Evolutionary conservation across 2,113 vertebrate species (phyloP), one percentile per base, ranked within the genome.

Genomic region (Dolichallabes microphthalmus): DNA sequence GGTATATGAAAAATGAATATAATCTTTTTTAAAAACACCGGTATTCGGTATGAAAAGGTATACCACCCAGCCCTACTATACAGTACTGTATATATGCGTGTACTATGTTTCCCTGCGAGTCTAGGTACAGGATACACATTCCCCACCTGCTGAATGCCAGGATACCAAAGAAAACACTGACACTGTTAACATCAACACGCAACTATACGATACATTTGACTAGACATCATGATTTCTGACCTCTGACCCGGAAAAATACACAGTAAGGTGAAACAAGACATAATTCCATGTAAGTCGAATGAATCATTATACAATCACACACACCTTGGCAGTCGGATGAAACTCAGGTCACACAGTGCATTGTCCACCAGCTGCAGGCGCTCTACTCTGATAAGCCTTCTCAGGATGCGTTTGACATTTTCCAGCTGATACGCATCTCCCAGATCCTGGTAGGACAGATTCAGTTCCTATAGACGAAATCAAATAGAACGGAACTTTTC

Each of bases 371-470:
- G 86, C 92, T 97, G 97, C 69, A 98, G 96, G 35, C 92, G 96
- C 93, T 98, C 96, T 55, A 97, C 97, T 4, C 96, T 93, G 89
- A 99, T 98, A 83, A 98, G 89, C 88, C 96, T 94, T 53, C 89
- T 92, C 77, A 99, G 96, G 90, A 99, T 97, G 32, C 95, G 94
- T 22, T 94, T 89, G 91, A 97, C 96, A 86, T 98, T 98, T 88
- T 96, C 94, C 88, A 93, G 83, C 92, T 98, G 97, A 90, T 95
- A 97, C 80, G 91, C 89, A 39, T 98, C 96, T 32, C 98, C 97
- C 89, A 98, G 90, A 91, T 96, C 95, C 91, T 99, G 97, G 93
- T 97, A 99, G 86, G 96, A 98, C 91, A 98, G 93, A 91, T 99
- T 98, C 90, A 98, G 30, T 91, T 96, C 95, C 97, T 99, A 85